Base-by-base conservation (phyloP, 2,888 invertebrate genomes). In the Strigamia crassipes region DNA sequence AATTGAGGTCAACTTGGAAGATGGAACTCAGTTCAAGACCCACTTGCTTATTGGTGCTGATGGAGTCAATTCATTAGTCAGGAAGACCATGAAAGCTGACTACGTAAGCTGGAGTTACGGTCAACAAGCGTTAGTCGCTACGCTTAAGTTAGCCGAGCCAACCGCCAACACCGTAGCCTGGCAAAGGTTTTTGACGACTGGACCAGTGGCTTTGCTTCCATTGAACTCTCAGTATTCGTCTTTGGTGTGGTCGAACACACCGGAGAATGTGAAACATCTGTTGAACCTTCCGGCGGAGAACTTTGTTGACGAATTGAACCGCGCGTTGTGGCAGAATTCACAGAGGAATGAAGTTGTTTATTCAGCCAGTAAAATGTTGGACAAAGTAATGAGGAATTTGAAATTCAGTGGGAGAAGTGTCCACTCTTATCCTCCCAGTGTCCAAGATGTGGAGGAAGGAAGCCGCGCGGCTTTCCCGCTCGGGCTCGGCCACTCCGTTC, bases 121-220 rank as follows among this genome's bases (percentile, higher is more conserved):
- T 80, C 96, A 97, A 87, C 93, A 92, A 90, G 98, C 94, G 8
- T 91, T 99, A 27, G 98, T 99, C 0, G 97, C 97, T 0, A 97
- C 97, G 0, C 88, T 82, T 27, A 51, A 78, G n/a, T 73, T 81
- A 31, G 13, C 80, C n/a, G 66, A 83, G 93, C 90, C 91, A 78
- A 90, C 90, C 15, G 92, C 92, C 82, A 98, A 98, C 88, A 91
- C 91, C 38, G 94, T 94, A 2, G 99, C 98, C 0, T 99, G 98
- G 98, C 99, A 99, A 88, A 91, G 97, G 84, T 98, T 98, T 89
- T 89, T 97, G 83, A 95, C 96, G 0, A 92, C 92, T 2, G 99
- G 99, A 0, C 97, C 98, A 0, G 91, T 99, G 31, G 99, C 99
- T 4, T 87, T 99, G 31, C 89, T 99, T 81, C 99, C 99, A 91